Evolutionary conservation across 2,113 vertebrate species (phyloP).

Genomic region (Apodemus sylvaticus): DNA sequence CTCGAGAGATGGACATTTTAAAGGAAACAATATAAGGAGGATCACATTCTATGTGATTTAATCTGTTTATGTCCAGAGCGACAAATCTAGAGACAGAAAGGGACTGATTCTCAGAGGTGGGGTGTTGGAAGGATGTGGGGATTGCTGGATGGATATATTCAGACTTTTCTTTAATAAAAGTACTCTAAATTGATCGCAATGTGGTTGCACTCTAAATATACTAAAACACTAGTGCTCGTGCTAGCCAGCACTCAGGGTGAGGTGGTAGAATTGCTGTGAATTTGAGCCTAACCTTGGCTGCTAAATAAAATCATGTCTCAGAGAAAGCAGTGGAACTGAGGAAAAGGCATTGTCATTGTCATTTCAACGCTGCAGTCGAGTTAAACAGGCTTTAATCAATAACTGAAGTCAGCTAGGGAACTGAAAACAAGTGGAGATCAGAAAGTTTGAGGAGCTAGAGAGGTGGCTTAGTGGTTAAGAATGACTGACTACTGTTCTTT

Average conservation of each 20-base stretch:
- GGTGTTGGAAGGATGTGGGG: not conserved
- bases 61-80: not conserved
- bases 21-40: not conserved
- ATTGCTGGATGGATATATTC: not conserved
- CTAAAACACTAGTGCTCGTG: not conserved
- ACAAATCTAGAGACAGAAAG: not conserved
- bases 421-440: not conserved
- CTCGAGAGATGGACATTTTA: not conserved
- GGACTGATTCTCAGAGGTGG: not conserved
- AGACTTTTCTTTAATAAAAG: slow-evolving; percentile 42
- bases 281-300: not conserved
- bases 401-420: not conserved
- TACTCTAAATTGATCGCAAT: slow-evolving; percentile 26
- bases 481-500: not conserved
- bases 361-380: not conserved
- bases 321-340: not conserved
- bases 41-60: not conserved
- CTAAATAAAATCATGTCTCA: not conserved
- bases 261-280: not conserved
- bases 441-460: not conserved
- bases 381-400: not conserved
- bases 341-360: not conserved
- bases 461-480: not conserved
- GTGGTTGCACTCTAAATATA: not conserved
- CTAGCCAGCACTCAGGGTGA: not conserved